These are phyloP conservation scores for Laothoe populi DNA, from an alignment of 2,888 invertebrate genomes.

Conservation along the genomic window DNA sequence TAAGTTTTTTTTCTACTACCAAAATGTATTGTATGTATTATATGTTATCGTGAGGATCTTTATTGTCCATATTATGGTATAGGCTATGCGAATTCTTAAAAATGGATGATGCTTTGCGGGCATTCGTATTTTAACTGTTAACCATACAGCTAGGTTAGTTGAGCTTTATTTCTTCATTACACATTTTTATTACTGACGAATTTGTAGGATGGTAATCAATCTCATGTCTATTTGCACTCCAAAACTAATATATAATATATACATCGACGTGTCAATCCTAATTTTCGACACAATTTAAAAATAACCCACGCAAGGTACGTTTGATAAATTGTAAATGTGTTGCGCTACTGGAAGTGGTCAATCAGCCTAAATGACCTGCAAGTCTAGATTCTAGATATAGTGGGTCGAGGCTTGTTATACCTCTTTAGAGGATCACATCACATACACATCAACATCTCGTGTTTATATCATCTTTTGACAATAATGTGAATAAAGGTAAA, in stretches of 20 bases:
- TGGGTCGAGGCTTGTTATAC: constrained; percentile 53
- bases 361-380: constrained; percentile 76
- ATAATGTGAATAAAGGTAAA: constrained; percentile 2
- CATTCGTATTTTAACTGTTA: no score
- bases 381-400: constrained; percentile 67
- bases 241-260: neutral
- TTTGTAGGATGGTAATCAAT: no score
- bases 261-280: neutral
- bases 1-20: no score
- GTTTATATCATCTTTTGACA: neutral
- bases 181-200: neutral
- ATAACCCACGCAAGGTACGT: constrained; percentile 27
- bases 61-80: no score
- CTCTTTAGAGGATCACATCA: constrained; percentile 14
- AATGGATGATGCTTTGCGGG: no score
- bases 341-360: constrained; percentile 73
- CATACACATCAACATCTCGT: constrained; percentile 11
- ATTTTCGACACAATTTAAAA: constrained; percentile 12
- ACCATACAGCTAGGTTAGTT: no score
- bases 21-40: no score
- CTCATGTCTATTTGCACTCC: neutral
- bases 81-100: no score
- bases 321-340: constrained; percentile 55
- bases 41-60: no score
- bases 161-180: no score